These are phyloP conservation scores for Hymenochirus boettgeri DNA, from an alignment of 2,113 vertebrate species.

Conservation along the genomic window DNA sequence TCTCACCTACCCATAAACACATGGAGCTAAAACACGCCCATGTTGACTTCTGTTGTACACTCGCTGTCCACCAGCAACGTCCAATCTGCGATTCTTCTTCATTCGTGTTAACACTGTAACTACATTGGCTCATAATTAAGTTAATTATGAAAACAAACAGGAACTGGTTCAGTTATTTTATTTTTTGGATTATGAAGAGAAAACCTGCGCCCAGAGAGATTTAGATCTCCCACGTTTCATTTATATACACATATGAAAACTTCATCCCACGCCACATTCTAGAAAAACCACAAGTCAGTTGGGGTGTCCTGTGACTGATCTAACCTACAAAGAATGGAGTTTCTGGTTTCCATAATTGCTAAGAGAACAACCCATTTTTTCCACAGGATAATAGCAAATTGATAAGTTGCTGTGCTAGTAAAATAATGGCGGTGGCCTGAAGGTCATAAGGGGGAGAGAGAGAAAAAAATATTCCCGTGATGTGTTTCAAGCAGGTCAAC, in stretches of 20 bases:
- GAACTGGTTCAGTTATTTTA: too few relatives aligned
- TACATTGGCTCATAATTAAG: too few relatives aligned
- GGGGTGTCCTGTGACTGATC: conserved; percentile 48
- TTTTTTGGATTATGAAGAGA: conserved; percentile 2
- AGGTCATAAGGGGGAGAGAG: too few relatives aligned
- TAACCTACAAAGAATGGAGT: conserved; percentile 46
- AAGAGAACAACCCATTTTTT: conserved; percentile 42
- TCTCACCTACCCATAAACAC: too few relatives aligned
- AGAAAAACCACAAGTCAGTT: conserved; percentile 45
- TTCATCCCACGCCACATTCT: conserved; percentile 35
- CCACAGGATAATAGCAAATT: conserved; percentile 40
- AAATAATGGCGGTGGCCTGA: conserved; percentile 36
- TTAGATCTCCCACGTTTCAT: neutral
- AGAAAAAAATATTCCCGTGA: conserved; percentile 18
- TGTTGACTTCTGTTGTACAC: too few relatives aligned
- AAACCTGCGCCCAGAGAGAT: conserved; percentile 2
- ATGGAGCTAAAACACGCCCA: too few relatives aligned
- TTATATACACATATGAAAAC: conserved; percentile 22
- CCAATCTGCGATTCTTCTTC: too few relatives aligned
- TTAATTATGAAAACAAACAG: too few relatives aligned
- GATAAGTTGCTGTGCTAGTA: conserved; percentile 48
- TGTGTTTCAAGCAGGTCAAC: conserved; percentile 19
- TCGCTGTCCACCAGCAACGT: too few relatives aligned
- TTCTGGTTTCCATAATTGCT: conserved; percentile 54
- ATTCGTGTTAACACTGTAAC: too few relatives aligned